Evolutionary conservation across 2,888 invertebrate species (phyloP).

Genomic region (Callyntrura sp.): DNA sequence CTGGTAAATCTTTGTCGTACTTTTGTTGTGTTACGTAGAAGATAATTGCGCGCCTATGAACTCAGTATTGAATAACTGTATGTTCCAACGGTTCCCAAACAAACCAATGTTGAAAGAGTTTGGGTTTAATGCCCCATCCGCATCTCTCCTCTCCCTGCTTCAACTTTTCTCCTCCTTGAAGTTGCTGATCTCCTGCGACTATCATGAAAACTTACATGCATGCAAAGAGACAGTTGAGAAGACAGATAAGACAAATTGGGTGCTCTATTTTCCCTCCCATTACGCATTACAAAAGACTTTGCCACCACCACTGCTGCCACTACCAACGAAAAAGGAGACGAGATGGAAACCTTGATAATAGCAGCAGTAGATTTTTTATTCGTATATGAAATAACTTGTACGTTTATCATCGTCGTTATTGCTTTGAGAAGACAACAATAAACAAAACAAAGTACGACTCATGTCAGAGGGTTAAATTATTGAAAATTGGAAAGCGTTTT

Average conservation of each 20-base stretch:
- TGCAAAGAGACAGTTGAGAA: slow-evolving; percentile 60
- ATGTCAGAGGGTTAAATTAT: neutral
- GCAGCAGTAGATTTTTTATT: too few relatives aligned
- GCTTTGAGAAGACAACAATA: slow-evolving; percentile 45
- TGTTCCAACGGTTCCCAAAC: slow-evolving; percentile 36
- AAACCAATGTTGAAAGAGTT: slow-evolving; percentile 26
- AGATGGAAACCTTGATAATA: slow-evolving; percentile 59
- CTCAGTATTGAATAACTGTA: slow-evolving; percentile 35
- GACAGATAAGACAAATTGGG: slow-evolving; percentile 78
- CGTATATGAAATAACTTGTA: too few relatives aligned
- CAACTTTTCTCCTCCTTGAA: slow-evolving; percentile 50
- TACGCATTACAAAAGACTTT: slow-evolving; percentile 75
- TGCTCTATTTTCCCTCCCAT: slow-evolving; percentile 73
- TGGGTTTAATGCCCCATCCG: slow-evolving; percentile 38
- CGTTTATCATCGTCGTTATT: slow-evolving; percentile 56
- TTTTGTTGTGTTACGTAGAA: neutral
- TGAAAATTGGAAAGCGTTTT: neutral
- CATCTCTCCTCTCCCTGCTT: slow-evolving; percentile 19
- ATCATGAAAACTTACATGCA: neutral
- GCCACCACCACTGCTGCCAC: slow-evolving; percentile 9
- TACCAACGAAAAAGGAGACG: slow-evolving; percentile 27
- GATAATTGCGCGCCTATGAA: neutral
- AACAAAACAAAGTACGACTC: slow-evolving; percentile 22
- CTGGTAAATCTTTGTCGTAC: neutral
- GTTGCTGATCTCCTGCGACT: neutral